Evolutionary conservation across 2,797 vertebrate genomes (phyloP).

Genomic region (Diplodus puntazzo): DNA sequence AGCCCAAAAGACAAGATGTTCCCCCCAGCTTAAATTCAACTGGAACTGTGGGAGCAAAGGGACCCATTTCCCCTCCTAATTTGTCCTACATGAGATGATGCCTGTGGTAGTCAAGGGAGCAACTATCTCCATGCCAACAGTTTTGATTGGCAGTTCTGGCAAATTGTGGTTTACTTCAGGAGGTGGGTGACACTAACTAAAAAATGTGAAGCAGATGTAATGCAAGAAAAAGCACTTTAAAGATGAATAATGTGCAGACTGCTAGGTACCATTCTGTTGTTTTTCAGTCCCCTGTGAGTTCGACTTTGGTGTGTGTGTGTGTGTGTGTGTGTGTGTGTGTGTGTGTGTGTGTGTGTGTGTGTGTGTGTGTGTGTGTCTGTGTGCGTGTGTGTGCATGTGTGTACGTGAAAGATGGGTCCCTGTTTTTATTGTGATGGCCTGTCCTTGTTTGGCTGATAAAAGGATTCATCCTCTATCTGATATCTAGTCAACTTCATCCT

Average conservation of each 20-base stretch:
- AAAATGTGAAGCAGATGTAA: conserved; percentile 4
- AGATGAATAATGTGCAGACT: conserved; percentile 1
- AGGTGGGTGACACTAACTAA: conserved; percentile 2
- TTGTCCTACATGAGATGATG: conserved; percentile 62
- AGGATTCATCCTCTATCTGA: conserved; percentile 42
- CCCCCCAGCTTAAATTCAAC: conserved; percentile 45
- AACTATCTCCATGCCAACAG: conserved; percentile 53
- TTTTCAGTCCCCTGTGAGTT: conserved; percentile 1
- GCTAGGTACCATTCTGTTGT: not conserved
- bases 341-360: not conserved
- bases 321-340: not conserved
- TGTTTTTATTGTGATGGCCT: conserved; percentile 51
- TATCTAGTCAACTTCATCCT: conserved; percentile 34
- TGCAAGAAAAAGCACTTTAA: conserved; percentile 2
- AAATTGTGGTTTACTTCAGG: conserved; percentile 25
- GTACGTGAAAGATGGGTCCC: conserved; percentile 13
- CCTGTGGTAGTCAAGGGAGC: conserved; percentile 48
- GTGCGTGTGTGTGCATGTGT: conserved; percentile 10
- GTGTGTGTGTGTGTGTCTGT: not conserved
- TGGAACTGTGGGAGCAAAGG: conserved; percentile 39
- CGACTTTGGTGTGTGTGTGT: not conserved
- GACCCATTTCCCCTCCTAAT: conserved; percentile 52
- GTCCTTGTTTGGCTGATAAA: conserved; percentile 72
- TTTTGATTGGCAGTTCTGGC: conserved; percentile 64
- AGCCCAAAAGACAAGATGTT: conserved; percentile 41